Base-by-base conservation (phyloP, 2,888 invertebrate genomes). In the Calliscelio sp. region DNA sequence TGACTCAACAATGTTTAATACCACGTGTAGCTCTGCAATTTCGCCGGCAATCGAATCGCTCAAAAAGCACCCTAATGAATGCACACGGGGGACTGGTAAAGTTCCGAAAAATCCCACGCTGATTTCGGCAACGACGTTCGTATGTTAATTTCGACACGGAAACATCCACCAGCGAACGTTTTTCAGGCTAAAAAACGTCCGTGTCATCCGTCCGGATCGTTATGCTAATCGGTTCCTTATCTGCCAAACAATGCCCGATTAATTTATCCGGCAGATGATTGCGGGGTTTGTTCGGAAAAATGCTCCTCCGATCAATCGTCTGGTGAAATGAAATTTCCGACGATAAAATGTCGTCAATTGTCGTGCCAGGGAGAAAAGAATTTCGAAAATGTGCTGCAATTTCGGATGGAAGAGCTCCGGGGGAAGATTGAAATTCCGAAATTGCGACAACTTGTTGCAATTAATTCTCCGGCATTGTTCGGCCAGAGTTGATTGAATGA, bases 111-210 rank as follows among this genome's bases (percentile, higher is more conserved):
- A 49, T 77, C 66, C 75, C 75, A 77, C 75, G 66, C 57, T 66
- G 75, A 77, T 77, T 75, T 44, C 55, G 41, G 32, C 7, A 46
- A 57, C 25, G 57, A 16, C 32, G 25, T 35, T 65, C 57, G 49
- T 68, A 77, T 77, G 77, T 77, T 77, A 77, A 77, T 77, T 66
- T 28, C 57, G 22, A 59, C 77, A 49, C 68, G 77, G 68, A 77
- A 77, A 59, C 51, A 20, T 57, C 35, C 63, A 61, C 46, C 49
- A 44, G 57, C 46, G 20, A 49, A 49, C 25, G 18, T 59, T 68
- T 75, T 59, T 77, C 38, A 38, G 5, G 16, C 5, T 8, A 57
- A 25, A 66, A 18, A 14, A 22, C 18, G 28, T 28, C 8, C 28
- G 53, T 53, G 25, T 35, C 63, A 53, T 74, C 24, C 22, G 41